Conservation (phyloP, 1,140 invertebrate species). For the Drosophila lini region DNA sequence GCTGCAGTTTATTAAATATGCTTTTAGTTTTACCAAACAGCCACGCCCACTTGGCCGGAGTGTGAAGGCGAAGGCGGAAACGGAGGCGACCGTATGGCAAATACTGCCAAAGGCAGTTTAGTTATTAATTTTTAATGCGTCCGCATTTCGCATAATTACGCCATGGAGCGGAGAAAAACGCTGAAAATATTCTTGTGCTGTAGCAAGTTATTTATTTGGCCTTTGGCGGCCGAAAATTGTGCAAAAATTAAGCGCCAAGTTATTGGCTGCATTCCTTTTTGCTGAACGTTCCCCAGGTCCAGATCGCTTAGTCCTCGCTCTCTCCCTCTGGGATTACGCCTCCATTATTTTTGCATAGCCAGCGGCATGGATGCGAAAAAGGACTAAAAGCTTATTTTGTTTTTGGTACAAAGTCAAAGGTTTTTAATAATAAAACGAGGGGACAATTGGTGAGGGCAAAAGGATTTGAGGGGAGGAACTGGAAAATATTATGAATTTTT, state of each 20-base stretch:
- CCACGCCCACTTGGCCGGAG: constrained; percentile 36
- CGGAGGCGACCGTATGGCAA: constrained; percentile 41
- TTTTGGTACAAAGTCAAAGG: constrained; percentile 53
- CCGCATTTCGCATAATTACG: constrained; percentile 59
- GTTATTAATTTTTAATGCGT: constrained; percentile 64
- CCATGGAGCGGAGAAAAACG: constrained; percentile 14
- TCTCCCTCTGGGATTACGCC: background rate
- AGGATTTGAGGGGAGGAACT: background rate
- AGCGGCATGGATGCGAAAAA: constrained; percentile 23
- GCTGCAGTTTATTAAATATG: constrained; percentile 62
- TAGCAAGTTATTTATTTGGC: constrained; percentile 59
- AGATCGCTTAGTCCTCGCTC: constrained; percentile 1
- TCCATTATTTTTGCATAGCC: constrained; percentile 35
- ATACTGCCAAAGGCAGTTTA: constrained; percentile 60
- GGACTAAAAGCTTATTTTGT: constrained; percentile 31
- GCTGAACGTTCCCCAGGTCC: background rate
- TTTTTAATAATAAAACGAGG: constrained; percentile 45
- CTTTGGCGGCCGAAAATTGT: constrained; percentile 47
- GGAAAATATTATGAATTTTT: constrained; percentile 1
- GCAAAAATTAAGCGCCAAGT: constrained; percentile 53
- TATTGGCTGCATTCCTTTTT: constrained; percentile 40
- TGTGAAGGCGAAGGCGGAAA: constrained; percentile 12
- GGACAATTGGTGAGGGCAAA: constrained; percentile 8
- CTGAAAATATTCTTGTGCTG: constrained; percentile 42
- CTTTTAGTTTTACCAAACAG: constrained; percentile 53